phyloP scores from a whole-genome alignment of 2,797 vertebrate species.

The Coendou prehensilis region DNA sequence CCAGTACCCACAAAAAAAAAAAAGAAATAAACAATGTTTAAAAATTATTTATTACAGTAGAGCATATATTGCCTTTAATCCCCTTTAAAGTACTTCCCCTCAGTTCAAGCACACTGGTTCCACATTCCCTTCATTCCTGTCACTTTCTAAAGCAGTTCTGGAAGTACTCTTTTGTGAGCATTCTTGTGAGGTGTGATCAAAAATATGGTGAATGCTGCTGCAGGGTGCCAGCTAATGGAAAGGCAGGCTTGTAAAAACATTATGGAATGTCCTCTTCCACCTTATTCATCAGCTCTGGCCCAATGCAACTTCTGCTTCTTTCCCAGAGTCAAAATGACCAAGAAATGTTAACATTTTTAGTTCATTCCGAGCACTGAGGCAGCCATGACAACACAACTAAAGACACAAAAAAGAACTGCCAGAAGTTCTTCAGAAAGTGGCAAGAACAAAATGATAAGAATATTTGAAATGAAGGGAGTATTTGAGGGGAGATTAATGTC shows the following conservation, averaged over 20 bases:
- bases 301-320: background rate
- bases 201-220: background rate
- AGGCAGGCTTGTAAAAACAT: background rate
- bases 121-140: background rate
- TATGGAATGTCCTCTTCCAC: background rate
- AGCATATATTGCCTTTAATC: background rate
- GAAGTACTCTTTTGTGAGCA: background rate
- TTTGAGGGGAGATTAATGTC: background rate
- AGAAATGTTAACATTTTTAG: background rate
- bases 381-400: background rate
- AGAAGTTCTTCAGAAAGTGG: background rate
- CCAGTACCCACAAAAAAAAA: too few relatives aligned
- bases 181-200: background rate
- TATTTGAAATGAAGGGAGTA: background rate
- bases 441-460: background rate
- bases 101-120: background rate
- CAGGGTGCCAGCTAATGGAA: background rate
- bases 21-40: background rate
- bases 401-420: background rate
- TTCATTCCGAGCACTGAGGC: background rate
- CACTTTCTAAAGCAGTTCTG: background rate
- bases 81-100: background rate
- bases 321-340: background rate
- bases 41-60: background rate
- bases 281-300: background rate